These are phyloP conservation scores for Amiota communis DNA, from an alignment of 2,888 invertebrate species.

Conservation along the genomic window DNA sequence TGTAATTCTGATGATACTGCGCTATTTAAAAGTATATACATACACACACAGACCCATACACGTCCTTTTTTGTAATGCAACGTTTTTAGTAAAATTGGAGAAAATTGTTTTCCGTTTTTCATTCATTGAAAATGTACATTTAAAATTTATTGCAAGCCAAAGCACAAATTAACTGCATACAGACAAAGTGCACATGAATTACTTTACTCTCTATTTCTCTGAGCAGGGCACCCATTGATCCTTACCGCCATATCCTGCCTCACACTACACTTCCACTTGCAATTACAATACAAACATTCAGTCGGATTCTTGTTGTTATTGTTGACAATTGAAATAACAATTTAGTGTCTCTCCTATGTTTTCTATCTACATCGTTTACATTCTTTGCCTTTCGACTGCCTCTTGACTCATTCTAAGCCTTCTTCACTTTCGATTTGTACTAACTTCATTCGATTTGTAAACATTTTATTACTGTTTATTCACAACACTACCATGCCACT, in stretches of 20 bases:
- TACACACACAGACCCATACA: no score
- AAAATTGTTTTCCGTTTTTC: conserved; percentile 61
- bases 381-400: neutral
- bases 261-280: neutral
- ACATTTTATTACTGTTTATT: conserved; percentile 2
- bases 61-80: conserved; percentile 34
- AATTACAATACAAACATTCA: neutral
- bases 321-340: conserved; percentile 56
- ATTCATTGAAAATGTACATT: conserved; percentile 65
- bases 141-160: conserved; percentile 64
- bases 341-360: conserved; percentile 34
- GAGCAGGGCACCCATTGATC: neutral
- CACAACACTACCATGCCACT: no score
- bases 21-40: neutral
- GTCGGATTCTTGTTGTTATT: conserved; percentile 12
- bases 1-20: neutral
- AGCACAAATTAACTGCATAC: conserved; percentile 63
- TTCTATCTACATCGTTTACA: no score
- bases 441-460: conserved; percentile 23
- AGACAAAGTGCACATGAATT: neutral
- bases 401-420: neutral
- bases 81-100: conserved; percentile 63
- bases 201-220: no score
- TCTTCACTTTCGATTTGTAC: neutral
- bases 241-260: neutral